Base-by-base conservation (phyloP, 2,888 invertebrate genomes). In the Psococerastis gibbosa region DNA sequence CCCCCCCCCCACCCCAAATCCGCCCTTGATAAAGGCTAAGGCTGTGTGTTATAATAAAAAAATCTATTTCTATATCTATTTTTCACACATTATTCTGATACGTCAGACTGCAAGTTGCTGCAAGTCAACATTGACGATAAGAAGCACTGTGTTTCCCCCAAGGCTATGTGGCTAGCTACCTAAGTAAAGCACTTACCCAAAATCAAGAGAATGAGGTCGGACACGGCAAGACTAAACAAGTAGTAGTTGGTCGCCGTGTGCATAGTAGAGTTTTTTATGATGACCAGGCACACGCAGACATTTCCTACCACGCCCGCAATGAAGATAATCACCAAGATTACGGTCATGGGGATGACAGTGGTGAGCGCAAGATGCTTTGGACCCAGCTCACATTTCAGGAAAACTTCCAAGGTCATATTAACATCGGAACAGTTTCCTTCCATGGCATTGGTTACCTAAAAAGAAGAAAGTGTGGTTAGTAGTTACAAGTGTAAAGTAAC, bases 221-320 rank as follows among this genome's bases (percentile, higher is more conserved):
- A 87, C 13, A 89, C 65, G 15, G 91, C 85, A 61, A 89, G 64
- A 57, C 82, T 88, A 65, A 89, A 84, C 41, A 91, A 67, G 57
- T 91, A 92, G 58, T 84, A 91, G 58, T 92, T 91, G 0, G 91
- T 92, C 0, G 88, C 81, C 0, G 87, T 85, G 54, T 85, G 87
- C 78, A 92, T 78, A 5, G 78, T 71, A 0, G 75, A 69, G 56
- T 88, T 84, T 23, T 72, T 70, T 6, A 78, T 70, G 43, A 91
- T 88, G 11, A 91, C 88, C 33, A 80, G 69, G 56, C 89, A 89
- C 5, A 89, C 88, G 3, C 77, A 72, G 20, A 80, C 63, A 57
- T 91, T 91, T 2, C 91, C 91, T 38, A 81, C 64, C 27, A 88
- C 69, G 0, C 89, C 89, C 0, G 83, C 80, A 38, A 87, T 61